Evolutionary conservation across 2,888 invertebrate species (phyloP).

Genomic region (Cordilura impudica): DNA sequence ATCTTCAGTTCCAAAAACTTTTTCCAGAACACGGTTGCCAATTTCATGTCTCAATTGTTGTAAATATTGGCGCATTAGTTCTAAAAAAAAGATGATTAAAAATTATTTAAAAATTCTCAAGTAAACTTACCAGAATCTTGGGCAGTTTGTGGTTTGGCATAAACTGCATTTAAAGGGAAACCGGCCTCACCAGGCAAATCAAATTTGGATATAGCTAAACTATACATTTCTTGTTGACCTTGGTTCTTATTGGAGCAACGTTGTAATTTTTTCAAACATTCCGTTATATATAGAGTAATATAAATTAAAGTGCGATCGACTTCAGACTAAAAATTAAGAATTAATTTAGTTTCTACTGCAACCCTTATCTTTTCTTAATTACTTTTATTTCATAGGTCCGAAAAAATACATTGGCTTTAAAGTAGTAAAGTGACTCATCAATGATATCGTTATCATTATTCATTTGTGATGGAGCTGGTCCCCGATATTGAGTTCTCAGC

Average conservation of each 20-base stretch:
- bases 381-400: constrained; percentile 99
- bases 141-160: constrained; percentile 88
- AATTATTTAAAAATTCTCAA: background rate
- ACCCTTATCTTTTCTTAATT: constrained; percentile 52
- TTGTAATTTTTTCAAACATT: constrained; percentile 96
- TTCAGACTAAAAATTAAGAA: constrained; percentile 89
- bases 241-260: constrained; percentile 93
- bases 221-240: constrained; percentile 96
- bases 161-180: constrained; percentile 97
- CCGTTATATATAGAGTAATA: constrained; percentile 97
- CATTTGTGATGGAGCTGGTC: constrained; percentile 89
- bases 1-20: constrained; percentile 91
- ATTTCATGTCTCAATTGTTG: constrained; percentile 97
- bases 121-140: constrained; percentile 86
- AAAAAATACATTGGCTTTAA: constrained; percentile 99
- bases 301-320: constrained; percentile 98
- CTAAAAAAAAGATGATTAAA: constrained; percentile 78
- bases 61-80: constrained; percentile 94
- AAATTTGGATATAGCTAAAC: constrained; percentile 95
- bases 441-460: constrained; percentile 91
- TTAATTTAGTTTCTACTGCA: background rate
- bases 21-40: constrained; percentile 92
- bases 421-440: constrained; percentile 97
- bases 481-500: constrained; percentile 91
- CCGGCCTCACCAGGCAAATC: constrained; percentile 97